phyloP scores from a whole-genome alignment of 2,888 invertebrate species.

The Dynastes maya region DNA sequence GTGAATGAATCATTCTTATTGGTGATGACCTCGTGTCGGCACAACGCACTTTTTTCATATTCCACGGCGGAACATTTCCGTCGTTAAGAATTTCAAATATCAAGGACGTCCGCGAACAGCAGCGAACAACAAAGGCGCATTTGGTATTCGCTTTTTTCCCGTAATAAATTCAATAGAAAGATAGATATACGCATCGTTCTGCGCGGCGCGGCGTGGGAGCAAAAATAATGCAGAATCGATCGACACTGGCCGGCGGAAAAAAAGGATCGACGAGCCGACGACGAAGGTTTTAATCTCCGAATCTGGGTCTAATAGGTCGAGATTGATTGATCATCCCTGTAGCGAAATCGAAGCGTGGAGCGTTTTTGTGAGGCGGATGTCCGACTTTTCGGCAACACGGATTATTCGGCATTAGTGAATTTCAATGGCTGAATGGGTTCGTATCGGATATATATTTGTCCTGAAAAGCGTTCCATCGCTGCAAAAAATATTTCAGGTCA shows the following conservation, averaged over 20 bases:
- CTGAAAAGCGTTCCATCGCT: not conserved
- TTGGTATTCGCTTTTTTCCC: constrained; percentile 15
- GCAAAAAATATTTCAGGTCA: not conserved
- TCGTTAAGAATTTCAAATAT: constrained; percentile 23
- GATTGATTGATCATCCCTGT: constrained; percentile 16
- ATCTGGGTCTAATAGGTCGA: constrained; percentile 17
- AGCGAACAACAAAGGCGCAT: not conserved
- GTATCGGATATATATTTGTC: not conserved
- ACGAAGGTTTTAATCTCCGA: constrained; percentile 20
- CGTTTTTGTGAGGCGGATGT: not conserved
- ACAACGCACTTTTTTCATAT: constrained; percentile 36
- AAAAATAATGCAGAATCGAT: constrained; percentile 7
- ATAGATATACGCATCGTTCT: constrained; percentile 1
- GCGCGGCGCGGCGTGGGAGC: not conserved
- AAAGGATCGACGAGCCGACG: not conserved
- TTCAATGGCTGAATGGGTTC: constrained; percentile 4
- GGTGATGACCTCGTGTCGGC: constrained; percentile 21
- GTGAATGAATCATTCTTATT: not conserved
- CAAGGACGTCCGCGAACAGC: constrained; percentile 14
- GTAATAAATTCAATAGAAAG: constrained; percentile 2
- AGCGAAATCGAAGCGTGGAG: not conserved
- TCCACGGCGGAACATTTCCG: constrained; percentile 31
- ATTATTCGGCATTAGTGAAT: not conserved
- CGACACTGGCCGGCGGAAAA: not conserved
- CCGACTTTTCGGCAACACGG: constrained; percentile 20